These are phyloP conservation scores for Tipula lateralis DNA, from an alignment of 2,888 invertebrate genomes.

Conservation along the genomic window DNA sequence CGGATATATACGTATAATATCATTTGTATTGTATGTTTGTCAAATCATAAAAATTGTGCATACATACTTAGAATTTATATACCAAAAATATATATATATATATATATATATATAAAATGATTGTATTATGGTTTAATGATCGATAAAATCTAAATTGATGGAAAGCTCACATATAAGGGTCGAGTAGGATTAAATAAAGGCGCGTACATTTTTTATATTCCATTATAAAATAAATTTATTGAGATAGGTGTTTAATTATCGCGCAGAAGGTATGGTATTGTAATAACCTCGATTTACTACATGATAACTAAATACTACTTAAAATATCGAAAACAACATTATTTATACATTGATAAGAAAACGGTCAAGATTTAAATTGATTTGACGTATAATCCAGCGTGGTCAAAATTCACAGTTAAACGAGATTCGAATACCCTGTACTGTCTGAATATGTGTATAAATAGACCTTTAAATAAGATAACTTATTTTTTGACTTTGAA, in stretches of 20 bases:
- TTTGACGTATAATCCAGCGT: too few species aligned
- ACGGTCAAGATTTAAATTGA: too few species aligned
- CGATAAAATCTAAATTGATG: background rate
- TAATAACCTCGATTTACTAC: background rate
- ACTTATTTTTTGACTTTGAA: conserved; percentile 1
- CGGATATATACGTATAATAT: background rate
- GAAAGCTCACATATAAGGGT: background rate
- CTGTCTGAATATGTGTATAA: background rate
- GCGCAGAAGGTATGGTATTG: background rate
- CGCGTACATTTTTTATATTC: background rate
- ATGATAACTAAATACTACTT: background rate
- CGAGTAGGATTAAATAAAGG: background rate
- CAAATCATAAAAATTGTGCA: background rate
- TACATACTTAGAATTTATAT: background rate
- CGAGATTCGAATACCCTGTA: background rate
- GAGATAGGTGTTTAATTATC: background rate
- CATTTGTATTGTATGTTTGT: background rate
- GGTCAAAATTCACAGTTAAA: background rate
- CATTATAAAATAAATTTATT: background rate
- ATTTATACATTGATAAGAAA: background rate
- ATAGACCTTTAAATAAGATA: background rate
- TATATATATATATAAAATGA: background rate
- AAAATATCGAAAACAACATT: background rate
- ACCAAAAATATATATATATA: too few species aligned
- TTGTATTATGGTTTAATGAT: background rate